These are phyloP conservation scores for Sebastes flavidus DNA, from an alignment of 2,797 vertebrate genomes.

Conservation along the genomic window DNA sequence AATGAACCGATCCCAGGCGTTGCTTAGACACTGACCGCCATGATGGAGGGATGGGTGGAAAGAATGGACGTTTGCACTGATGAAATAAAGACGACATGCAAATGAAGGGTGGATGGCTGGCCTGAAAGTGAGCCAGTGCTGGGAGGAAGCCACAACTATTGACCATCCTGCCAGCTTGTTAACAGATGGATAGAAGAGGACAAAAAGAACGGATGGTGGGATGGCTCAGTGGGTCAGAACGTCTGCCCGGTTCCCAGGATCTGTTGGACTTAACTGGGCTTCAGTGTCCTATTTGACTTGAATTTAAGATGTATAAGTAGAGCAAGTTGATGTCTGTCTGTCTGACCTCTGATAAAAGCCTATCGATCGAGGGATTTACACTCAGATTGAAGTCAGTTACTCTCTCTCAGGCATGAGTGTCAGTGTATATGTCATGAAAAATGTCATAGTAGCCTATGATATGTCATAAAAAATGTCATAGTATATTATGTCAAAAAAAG, in stretches of 20 bases:
- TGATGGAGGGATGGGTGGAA: not conserved
- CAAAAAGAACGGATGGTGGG: constrained; percentile 10
- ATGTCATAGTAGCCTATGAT: too few relatives aligned
- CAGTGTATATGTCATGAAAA: not conserved
- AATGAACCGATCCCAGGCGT: constrained; percentile 13
- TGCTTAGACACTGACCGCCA: constrained; percentile 8
- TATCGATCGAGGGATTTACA: not conserved
- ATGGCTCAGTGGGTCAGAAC: constrained; percentile 32
- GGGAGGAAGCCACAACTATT: constrained; percentile 23
- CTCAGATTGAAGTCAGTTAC: not conserved
- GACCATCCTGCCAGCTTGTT: constrained; percentile 29
- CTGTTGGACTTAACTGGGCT: not conserved
- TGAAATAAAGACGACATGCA: constrained; percentile 12
- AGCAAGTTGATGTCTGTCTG: not conserved
- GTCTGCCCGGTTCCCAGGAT: constrained; percentile 37
- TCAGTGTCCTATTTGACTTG: not conserved
- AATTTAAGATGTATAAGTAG: constrained; percentile 19
- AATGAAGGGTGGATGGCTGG: constrained; percentile 14
- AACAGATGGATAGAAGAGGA: constrained; percentile 29
- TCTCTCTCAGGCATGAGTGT: not conserved
- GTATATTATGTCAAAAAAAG: too few relatives aligned
- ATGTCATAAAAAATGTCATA: too few relatives aligned
- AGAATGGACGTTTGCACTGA: not conserved
- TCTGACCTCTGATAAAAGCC: not conserved
- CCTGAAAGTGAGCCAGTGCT: not conserved